Evolutionary conservation across 1,140 invertebrate genomes (phyloP).

Genomic region (Temnothorax nylanderi): DNA sequence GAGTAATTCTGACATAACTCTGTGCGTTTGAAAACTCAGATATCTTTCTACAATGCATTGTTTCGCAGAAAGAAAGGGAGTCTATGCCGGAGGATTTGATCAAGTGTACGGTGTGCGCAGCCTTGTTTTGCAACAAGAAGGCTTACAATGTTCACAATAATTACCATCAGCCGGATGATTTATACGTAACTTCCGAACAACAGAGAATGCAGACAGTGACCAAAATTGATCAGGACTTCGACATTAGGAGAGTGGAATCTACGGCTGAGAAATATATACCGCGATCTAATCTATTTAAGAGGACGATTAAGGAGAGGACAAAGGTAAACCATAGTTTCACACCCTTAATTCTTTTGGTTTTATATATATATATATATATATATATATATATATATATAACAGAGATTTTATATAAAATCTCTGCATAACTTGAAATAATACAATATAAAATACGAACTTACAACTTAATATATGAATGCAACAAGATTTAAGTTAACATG

Average conservation of each 20-base stretch:
- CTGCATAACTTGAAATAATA: too few species aligned
- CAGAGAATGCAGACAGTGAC: conserved; percentile 87
- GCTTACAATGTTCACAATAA: conserved; percentile 89
- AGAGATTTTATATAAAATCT: too few species aligned
- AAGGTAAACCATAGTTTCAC: conserved; percentile 65
- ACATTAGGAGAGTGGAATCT: conserved; percentile 85
- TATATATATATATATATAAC: too few species aligned
- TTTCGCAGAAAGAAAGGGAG: conserved; percentile 85
- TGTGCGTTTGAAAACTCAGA: neutral
- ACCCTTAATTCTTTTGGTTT: neutral
- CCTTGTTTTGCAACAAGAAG: conserved; percentile 89
- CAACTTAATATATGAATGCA: neutral
- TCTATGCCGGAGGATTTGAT: conserved; percentile 86
- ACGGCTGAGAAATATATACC: conserved; percentile 85
- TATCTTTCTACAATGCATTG: neutral
- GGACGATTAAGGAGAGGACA: conserved; percentile 65
- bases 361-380: too few species aligned
- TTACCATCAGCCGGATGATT: conserved; percentile 88
- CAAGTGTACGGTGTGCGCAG: conserved; percentile 89
- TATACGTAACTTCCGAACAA: conserved; percentile 89
- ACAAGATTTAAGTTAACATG: neutral
- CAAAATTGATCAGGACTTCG: conserved; percentile 88
- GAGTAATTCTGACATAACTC: neutral
- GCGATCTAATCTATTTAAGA: conserved; percentile 70
- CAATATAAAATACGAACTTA: too few species aligned